phyloP scores from a whole-genome alignment of 2,888 invertebrate species.

The Crossocerus cetratus region DNA sequence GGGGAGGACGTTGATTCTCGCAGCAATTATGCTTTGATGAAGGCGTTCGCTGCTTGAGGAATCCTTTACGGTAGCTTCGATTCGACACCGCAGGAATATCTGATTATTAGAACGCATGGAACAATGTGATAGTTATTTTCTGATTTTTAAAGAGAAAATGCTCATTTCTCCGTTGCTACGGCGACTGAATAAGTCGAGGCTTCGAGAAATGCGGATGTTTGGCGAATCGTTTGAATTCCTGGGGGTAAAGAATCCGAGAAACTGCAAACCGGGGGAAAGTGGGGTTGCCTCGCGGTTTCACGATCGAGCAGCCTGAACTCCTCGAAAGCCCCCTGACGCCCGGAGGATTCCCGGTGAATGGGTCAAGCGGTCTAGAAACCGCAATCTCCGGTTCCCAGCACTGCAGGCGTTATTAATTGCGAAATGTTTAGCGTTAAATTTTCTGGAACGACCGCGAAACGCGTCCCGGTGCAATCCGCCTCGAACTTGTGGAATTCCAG shows the following conservation, averaged over 20 bases:
- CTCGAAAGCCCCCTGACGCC: conserved; percentile 44
- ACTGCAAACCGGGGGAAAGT: conserved; percentile 6
- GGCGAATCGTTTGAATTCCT: background rate
- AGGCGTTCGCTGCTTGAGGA: background rate
- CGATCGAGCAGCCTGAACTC: conserved; percentile 51
- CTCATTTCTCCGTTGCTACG: too few relatives aligned
- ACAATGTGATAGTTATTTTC: too few relatives aligned
- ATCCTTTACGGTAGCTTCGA: background rate
- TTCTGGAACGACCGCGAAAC: conserved; percentile 67
- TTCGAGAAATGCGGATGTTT: too few relatives aligned
- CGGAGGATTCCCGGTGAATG: conserved; percentile 46
- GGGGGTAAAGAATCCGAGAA: background rate
- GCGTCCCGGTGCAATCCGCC: conserved; percentile 23
- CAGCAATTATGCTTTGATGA: conserved; percentile 36
- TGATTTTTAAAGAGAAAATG: too few relatives aligned
- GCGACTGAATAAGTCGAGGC: too few relatives aligned
- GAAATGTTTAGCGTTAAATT: conserved; percentile 71
- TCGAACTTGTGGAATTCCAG: conserved; percentile 30
- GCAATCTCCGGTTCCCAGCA: conserved; percentile 73
- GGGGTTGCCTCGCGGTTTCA: conserved; percentile 50
- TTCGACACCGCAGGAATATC: background rate
- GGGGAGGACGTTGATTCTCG: conserved; percentile 23
- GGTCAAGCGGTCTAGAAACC: conserved; percentile 59
- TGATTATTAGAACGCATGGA: background rate
- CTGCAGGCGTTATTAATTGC: conserved; percentile 70